Conservation (phyloP, 2,113 vertebrate species). For the Elaphurus davidianus region DNA sequence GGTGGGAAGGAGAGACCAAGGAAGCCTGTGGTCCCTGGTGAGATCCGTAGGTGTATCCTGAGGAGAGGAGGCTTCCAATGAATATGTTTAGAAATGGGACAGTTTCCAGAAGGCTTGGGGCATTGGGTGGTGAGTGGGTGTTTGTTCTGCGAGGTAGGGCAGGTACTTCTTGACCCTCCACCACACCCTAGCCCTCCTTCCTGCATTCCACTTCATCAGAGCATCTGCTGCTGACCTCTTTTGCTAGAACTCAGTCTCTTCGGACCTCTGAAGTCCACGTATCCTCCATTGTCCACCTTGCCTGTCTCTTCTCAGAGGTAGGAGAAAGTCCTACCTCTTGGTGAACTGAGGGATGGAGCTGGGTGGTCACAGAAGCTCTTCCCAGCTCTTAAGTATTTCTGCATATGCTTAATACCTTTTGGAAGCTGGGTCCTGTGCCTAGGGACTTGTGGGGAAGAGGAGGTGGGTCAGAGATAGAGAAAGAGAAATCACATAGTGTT, state of each 20-base stretch:
- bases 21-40: not conserved
- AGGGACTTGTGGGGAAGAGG: not conserved
- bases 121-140: not conserved
- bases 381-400: not conserved
- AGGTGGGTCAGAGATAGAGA: not conserved
- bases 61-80: not conserved
- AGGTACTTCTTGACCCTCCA: not conserved
- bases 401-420: not conserved
- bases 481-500: not conserved
- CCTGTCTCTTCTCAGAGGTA: not conserved
- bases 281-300: not conserved
- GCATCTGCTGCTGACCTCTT: not conserved
- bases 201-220: not conserved
- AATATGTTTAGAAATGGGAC: not conserved
- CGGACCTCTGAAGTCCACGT: not conserved
- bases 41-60: not conserved
- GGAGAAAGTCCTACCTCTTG: not conserved
- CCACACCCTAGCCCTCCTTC: not conserved
- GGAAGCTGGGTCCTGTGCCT: not conserved
- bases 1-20: not conserved
- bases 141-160: not conserved
- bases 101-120: not conserved
- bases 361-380: not conserved
- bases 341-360: not conserved
- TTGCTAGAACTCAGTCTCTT: not conserved